Percentiles rank a stretch among this genome's conserved stretches.
Conservation (phyloP, 2,888 invertebrate species). For the Pteria penguin region DNA sequence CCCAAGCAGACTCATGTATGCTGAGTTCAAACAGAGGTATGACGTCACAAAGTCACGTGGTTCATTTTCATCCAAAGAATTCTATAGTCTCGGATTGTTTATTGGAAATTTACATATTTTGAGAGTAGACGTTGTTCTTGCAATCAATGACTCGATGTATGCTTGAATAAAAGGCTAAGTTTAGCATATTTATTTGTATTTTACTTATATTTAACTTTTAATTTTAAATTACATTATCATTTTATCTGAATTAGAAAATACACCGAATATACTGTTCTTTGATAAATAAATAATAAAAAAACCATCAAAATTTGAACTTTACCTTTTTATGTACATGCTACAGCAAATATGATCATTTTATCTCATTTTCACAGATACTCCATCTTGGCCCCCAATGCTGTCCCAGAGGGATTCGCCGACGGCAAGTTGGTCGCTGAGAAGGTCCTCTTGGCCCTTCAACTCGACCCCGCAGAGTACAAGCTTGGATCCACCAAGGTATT, state of each 20-base stretch:
- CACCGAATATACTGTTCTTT: background rate
- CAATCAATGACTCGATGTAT: too few relatives aligned
- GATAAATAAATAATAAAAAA: background rate
- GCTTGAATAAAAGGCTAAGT: too few relatives aligned
- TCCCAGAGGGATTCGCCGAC: constrained; percentile 82
- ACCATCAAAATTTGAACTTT: too few relatives aligned
- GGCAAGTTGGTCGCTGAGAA: constrained; percentile 85
- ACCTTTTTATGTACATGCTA: too few relatives aligned
- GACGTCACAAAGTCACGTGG: too few relatives aligned
- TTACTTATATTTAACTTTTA: background rate
- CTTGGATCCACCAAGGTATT: constrained; percentile 99
- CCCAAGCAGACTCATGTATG: constrained; percentile 99
- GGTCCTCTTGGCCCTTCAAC: constrained; percentile 83
- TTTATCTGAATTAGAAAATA: background rate
- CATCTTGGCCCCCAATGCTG: constrained; percentile 96
- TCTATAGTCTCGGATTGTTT: too few relatives aligned
- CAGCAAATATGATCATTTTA: too few relatives aligned
- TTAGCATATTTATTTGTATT: background rate
- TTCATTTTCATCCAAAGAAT: too few relatives aligned
- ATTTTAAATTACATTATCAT: background rate
- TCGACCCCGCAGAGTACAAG: constrained; percentile 97
- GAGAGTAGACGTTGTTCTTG: too few relatives aligned
- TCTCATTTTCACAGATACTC: constrained; percentile 85
- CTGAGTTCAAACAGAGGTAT: constrained; percentile 99
- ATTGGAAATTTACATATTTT: too few relatives aligned